A percentile compares a stretch with the other conserved stretches of the same genome.
phyloP scores from a whole-genome alignment of 2,888 invertebrate genomes.

The Apodemia hepburni region DNA sequence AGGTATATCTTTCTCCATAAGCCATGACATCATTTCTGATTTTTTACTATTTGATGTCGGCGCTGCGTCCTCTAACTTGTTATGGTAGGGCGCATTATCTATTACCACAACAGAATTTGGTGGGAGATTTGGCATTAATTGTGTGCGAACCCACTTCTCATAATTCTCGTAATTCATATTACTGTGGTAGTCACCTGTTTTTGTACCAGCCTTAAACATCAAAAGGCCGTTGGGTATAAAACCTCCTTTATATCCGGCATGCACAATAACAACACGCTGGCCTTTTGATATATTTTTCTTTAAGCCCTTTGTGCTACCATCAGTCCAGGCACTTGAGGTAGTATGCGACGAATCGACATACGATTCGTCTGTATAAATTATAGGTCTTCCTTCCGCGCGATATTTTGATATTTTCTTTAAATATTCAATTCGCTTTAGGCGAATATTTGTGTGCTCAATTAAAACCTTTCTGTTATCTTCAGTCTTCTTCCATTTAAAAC shows the following conservation, averaged over 20 bases:
- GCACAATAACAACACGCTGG: too few relatives aligned
- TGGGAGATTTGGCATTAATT: constrained; percentile 31
- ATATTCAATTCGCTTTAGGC: background rate
- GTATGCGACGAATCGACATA: too few relatives aligned
- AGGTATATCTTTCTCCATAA: constrained; percentile 20
- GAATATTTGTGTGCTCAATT: background rate
- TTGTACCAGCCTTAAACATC: too few relatives aligned
- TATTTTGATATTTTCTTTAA: background rate
- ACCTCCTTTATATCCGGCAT: too few relatives aligned
- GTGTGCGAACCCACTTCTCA: constrained; percentile 35
- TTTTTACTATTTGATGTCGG: constrained; percentile 32
- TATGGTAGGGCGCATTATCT: constrained; percentile 38
- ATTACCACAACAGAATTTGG: constrained; percentile 34
- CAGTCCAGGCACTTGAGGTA: too few relatives aligned
- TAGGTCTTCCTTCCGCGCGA: background rate
- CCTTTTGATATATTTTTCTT: too few relatives aligned
- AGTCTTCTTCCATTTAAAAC: too few relatives aligned
- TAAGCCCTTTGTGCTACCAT: too few relatives aligned
- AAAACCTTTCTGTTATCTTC: background rate
- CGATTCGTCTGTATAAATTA: background rate
- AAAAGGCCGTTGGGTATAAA: too few relatives aligned
- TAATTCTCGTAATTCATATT: constrained; percentile 32
- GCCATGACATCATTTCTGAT: constrained; percentile 25
- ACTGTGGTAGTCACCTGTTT: too few relatives aligned
- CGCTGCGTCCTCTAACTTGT: constrained; percentile 28